phyloP scores from a whole-genome alignment of 2,888 invertebrate species.

The Phyto melanocephala region DNA sequence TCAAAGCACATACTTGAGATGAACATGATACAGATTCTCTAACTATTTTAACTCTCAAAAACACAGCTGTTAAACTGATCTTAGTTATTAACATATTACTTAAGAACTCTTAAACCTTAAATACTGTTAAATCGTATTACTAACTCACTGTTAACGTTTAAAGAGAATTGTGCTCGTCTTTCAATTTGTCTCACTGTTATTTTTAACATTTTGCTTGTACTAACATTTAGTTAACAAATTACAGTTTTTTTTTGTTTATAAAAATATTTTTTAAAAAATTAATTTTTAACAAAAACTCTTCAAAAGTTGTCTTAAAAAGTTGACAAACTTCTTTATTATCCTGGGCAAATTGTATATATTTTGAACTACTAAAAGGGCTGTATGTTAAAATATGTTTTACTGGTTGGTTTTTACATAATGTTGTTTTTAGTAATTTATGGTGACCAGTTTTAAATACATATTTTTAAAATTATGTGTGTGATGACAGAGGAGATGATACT shows the following conservation, averaged over 20 bases:
- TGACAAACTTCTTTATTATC: neutral
- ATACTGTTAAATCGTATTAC: too few relatives aligned
- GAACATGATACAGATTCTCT: too few relatives aligned
- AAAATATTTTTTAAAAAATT: neutral
- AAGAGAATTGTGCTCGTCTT: neutral
- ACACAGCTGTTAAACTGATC: too few relatives aligned
- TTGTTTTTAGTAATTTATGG: neutral
- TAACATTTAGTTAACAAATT: neutral
- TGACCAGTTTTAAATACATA: constrained; percentile 18
- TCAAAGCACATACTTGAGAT: too few relatives aligned
- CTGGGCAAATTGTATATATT: neutral
- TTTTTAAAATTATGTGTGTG: neutral
- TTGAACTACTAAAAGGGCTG: too few relatives aligned
- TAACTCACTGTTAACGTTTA: too few relatives aligned
- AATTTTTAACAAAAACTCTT: constrained; percentile 34
- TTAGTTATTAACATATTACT: too few relatives aligned
- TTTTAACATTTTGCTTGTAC: neutral
- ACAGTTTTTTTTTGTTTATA: neutral
- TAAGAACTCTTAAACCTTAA: too few relatives aligned
- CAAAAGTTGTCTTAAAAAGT: constrained; percentile 9
- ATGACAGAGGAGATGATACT: neutral
- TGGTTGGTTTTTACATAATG: neutral
- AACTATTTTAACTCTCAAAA: too few relatives aligned
- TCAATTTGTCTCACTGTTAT: neutral
- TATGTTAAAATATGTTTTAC: neutral